Base-by-base conservation (phyloP, 2,113 vertebrate species). In the Nettapus auritus region DNA sequence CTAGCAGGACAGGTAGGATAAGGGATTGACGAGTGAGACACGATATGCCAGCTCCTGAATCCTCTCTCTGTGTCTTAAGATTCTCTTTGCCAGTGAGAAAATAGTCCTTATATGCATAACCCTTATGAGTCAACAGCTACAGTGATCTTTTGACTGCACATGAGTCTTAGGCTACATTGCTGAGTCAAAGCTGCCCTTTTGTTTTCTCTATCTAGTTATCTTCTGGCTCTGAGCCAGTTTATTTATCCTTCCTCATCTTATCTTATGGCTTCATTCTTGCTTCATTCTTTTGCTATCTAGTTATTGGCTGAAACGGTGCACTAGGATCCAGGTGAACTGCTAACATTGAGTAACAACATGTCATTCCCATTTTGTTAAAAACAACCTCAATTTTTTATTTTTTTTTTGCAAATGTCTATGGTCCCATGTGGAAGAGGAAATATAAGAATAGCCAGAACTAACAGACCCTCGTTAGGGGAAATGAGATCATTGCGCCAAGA, bases 321-420 rank as follows among this genome's bases (percentile, higher is more conserved):
- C 56, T 44, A 40, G 68, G 62, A 52, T n/a, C 19, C 34, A 68
- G 60, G 40, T 33, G 38, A 57, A 50, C 55, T 0, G 0, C 34
- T 3, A 5, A 53, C 53, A 17, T 26, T 46, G 15, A 6, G 29
- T 79, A 68, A 44, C 19, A 42, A 36, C 40, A 10, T 0, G 0
- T n/a, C 33, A 22, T 57, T 23, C 56, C 22, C 40, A 13, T 68
- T 89, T 80, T 56, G 52, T 80, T 50, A 28, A 75, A 57, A 83
- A 48, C 34, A 36, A 33, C 28, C 34, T 80, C 55, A 69, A 40
- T 34, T 73, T 33, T 33, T 38, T 40, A 13, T 40, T 70, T 38
- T 40, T 40, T 40, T 70, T 31, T 36, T 68, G 31, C 63, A 63
- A 48, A 62, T 67, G 33, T 68, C 38, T 56, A 1, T 53, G 20